Conservation (phyloP, 2,888 invertebrate genomes). For the Ophion obscuratus region DNA sequence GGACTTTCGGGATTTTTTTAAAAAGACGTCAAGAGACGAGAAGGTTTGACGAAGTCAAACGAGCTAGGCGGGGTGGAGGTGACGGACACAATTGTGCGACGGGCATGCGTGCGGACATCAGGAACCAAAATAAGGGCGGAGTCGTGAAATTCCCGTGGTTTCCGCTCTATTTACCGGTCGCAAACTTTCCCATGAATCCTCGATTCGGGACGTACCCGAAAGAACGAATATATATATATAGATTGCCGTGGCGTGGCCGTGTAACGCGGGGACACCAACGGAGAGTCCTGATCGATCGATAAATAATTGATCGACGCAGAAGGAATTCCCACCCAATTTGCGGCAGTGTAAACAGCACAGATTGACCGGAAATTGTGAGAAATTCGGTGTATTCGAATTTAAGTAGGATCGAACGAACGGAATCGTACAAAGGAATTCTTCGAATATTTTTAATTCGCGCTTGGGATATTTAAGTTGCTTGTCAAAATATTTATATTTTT, state of each 20-base stretch:
- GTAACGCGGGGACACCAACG: constrained; percentile 26
- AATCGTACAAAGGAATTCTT: neutral
- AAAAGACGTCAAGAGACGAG: constrained; percentile 23
- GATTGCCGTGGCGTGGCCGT: neutral
- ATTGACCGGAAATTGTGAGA: neutral
- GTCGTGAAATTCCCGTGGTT: constrained; percentile 62
- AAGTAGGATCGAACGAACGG: neutral
- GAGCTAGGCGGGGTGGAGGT: neutral
- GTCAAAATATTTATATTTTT: neutral
- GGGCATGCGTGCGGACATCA: constrained; percentile 36
- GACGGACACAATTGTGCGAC: constrained; percentile 26
- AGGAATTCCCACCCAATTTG: constrained; percentile 1
- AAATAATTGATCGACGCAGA: constrained; percentile 46
- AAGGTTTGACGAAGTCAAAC: constrained; percentile 17
- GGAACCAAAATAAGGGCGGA: constrained; percentile 64
- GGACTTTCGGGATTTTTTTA: neutral
- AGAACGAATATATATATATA: neutral
- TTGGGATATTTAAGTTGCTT: neutral
- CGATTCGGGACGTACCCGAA: neutral
- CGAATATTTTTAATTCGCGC: neutral
- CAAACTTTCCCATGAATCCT: constrained; percentile 53
- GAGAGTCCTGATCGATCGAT: constrained; percentile 44
- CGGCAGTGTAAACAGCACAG: neutral
- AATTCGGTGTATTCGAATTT: neutral
- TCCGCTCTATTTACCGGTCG: constrained; percentile 48